Conservation (phyloP, 2,113 vertebrate species). For the Cyprinus carpio region DNA sequence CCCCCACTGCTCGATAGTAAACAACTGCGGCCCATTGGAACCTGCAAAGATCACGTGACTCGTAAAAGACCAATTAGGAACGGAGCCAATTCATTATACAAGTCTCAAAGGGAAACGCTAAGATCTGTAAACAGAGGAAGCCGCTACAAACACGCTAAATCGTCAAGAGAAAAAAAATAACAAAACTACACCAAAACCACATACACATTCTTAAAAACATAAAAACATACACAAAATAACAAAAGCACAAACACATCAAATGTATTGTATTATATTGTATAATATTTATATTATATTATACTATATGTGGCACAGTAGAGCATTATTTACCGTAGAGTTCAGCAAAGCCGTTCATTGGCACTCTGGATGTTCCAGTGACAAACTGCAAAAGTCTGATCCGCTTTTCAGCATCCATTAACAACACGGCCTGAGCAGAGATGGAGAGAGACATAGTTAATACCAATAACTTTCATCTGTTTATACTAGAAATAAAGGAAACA, state of each 20-base stretch:
- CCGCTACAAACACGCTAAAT: background rate
- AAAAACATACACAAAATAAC: background rate
- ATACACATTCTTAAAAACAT: background rate
- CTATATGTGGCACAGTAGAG: too few species aligned
- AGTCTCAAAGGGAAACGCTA: background rate
- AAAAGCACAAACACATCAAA: too few species aligned
- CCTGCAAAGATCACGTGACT: slow-evolving; percentile 71
- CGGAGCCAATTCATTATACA: background rate
- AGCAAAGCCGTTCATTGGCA: slow-evolving; percentile 98
- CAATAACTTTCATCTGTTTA: background rate
- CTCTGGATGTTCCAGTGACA: slow-evolving; percentile 94
- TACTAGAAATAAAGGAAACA: too few species aligned
- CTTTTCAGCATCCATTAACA: slow-evolving; percentile 98
- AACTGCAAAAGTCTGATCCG: slow-evolving; percentile 95
- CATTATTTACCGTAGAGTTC: slow-evolving; percentile 88
- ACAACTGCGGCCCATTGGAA: slow-evolving; percentile 96
- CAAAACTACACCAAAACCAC: background rate
- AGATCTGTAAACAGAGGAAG: background rate
- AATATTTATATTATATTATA: too few species aligned
- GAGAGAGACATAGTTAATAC: background rate
- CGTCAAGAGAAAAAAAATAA: background rate
- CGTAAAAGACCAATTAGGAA: slow-evolving; percentile 3
- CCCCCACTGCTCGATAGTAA: slow-evolving; percentile 98
- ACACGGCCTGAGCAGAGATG: slow-evolving; percentile 79
- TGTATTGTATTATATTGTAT: background rate